Evolutionary conservation across 2,888 invertebrate genomes (phyloP).

Genomic region (Fabriciana adippe): DNA sequence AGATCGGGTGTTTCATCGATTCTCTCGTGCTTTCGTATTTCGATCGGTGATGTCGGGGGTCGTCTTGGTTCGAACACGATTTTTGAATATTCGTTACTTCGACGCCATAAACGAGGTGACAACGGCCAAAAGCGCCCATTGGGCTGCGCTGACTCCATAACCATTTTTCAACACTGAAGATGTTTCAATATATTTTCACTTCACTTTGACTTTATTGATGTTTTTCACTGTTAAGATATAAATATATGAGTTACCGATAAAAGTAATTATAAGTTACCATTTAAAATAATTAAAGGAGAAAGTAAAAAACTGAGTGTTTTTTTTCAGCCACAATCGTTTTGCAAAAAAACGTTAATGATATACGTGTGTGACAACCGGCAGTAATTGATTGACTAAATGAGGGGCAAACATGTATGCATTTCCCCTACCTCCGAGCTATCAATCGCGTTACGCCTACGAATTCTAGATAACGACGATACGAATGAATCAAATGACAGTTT

Average conservation of each 20-base stretch:
- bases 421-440: conserved; percentile 50
- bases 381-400: conserved; percentile 55
- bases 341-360: conserved; percentile 24
- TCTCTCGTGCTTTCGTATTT: conserved; percentile 54
- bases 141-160: conserved; percentile 73
- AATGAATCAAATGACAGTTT: conserved; percentile 49
- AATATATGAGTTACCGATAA: conserved; percentile 6
- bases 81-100: conserved; percentile 76
- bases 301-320: conserved; percentile 6
- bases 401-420: conserved; percentile 52
- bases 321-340: background rate
- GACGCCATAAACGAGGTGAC: conserved; percentile 73
- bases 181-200: conserved; percentile 22
- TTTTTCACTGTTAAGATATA: conserved; percentile 27
- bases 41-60: conserved; percentile 68
- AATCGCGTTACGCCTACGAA: conserved; percentile 54
- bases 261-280: background rate
- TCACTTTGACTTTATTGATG: conserved; percentile 60
- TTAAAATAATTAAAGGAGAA: background rate
- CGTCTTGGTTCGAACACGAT: conserved; percentile 74
- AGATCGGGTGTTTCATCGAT: conserved; percentile 66
- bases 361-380: conserved; percentile 54
- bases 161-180: conserved; percentile 55
- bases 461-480: conserved; percentile 55
- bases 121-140: conserved; percentile 75